phyloP scores from a whole-genome alignment of 2,888 invertebrate genomes.

The Antitype chi region DNA sequence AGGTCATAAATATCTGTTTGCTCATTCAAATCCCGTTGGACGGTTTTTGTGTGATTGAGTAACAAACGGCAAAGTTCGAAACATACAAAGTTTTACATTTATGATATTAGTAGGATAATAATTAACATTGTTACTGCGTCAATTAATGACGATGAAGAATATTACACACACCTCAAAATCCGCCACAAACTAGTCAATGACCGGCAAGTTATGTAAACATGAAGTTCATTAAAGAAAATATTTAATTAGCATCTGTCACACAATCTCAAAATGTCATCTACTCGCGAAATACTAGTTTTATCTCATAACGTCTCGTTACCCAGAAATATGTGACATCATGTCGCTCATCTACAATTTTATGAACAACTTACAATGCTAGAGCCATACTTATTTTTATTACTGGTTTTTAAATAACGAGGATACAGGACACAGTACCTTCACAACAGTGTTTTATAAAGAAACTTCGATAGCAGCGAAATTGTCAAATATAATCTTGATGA shows the following conservation, averaged over 20 bases:
- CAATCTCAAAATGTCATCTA: constrained; percentile 5
- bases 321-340: constrained; percentile 27
- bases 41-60: too few relatives aligned
- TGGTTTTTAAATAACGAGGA: not conserved
- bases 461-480: not conserved
- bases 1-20: too few relatives aligned
- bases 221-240: constrained; percentile 25
- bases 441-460: constrained; percentile 28
- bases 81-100: too few relatives aligned
- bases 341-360: not conserved
- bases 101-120: too few relatives aligned
- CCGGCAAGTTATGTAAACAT: constrained; percentile 13
- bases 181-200: not conserved
- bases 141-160: not conserved
- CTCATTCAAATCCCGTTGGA: too few relatives aligned
- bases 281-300: not conserved
- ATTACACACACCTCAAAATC: constrained; percentile 2
- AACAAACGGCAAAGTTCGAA: too few relatives aligned
- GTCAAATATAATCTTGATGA: not conserved
- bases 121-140: too few relatives aligned
- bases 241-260: constrained; percentile 20
- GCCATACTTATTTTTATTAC: not conserved
- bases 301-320: constrained; percentile 24
- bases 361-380: not conserved
- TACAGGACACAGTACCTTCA: not conserved